Base-by-base conservation (phyloP, 2,797 vertebrate species). In the Sarcophilus harrisii region DNA sequence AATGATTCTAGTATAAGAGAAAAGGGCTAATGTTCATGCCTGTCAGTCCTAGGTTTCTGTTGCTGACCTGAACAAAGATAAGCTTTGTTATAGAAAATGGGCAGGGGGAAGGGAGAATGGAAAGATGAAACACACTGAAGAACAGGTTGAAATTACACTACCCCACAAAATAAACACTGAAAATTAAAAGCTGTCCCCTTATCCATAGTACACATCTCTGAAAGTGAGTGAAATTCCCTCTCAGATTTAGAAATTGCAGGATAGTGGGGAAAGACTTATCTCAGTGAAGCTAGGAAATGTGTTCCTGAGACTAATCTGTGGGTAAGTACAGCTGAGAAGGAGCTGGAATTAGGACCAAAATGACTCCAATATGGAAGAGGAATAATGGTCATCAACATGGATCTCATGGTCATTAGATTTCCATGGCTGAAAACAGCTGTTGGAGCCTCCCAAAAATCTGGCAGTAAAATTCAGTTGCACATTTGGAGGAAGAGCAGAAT, bases 361-460 rank as follows among this genome's bases (percentile, higher is more conserved):
- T 27, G 59, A 81, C 45, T 90, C 5, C 49, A 91, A 92, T 57
- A 87, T 73, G 38, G 32, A 21, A 91, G 96, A 94, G 87, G 90
- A 57, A 90, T 94, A 49, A 27, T 49, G 3, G 24, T 24, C 24
- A 49, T 45, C 73, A 10, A 21, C 21, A 11, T 90, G 49, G 89
- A 28, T 32, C 92, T 91, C 95, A 12, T 13, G 4, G 90, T 96
- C n/a, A 49, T 0, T 96, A 96, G 94, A 96, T 94, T 96, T 89
- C 52, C 92, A 16, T 95, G 62, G 93, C 0, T 66, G 0, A 32
- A 95, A 95, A 60, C 89, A 93, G 81, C 49, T 96, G 52, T 94
- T 95, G 90, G 93, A 97, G 91, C 66, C 90, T 90, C n/a, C 58
- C 45, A 89, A 30, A 90, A 55, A 11, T 97, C 96, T 98, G 97